phyloP scores from a whole-genome alignment of 1,140 invertebrate genomes.

The Drosophila lowei region DNA sequence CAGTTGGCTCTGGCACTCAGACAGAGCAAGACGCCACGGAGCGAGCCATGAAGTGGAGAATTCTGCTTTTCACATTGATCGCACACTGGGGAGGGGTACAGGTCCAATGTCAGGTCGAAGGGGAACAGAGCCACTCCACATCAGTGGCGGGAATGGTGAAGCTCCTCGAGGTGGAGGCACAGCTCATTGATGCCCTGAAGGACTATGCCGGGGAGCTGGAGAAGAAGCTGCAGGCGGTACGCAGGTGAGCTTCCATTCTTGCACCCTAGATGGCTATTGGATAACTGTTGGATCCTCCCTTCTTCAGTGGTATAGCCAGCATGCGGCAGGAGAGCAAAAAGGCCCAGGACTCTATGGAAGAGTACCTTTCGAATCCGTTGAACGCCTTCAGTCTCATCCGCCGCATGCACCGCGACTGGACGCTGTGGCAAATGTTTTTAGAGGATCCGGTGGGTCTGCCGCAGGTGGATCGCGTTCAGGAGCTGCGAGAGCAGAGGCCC shows the following conservation, averaged over 20 bases:
- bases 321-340: constrained; percentile 87
- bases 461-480: constrained; percentile 87
- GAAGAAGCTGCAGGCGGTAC: constrained; percentile 53
- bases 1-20: constrained; percentile 57
- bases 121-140: constrained; percentile 84
- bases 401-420: constrained; percentile 71
- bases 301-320: constrained; percentile 27
- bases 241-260: constrained; percentile 35
- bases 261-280: not conserved
- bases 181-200: constrained; percentile 91
- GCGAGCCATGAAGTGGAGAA: constrained; percentile 24
- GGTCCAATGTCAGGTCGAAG: constrained; percentile 2
- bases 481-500: constrained; percentile 89
- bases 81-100: not conserved
- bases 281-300: not conserved
- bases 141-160: constrained; percentile 94
- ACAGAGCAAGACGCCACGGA: constrained; percentile 34
- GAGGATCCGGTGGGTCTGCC: constrained; percentile 69
- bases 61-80: constrained; percentile 7
- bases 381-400: constrained; percentile 68
- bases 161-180: constrained; percentile 92
- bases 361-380: constrained; percentile 68
- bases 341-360: constrained; percentile 88
- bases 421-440: constrained; percentile 59
- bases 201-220: constrained; percentile 87